These are phyloP conservation scores for Cyprichromis sp. DNA, from an alignment of 2,113 vertebrate species.

Conservation along the genomic window DNA sequence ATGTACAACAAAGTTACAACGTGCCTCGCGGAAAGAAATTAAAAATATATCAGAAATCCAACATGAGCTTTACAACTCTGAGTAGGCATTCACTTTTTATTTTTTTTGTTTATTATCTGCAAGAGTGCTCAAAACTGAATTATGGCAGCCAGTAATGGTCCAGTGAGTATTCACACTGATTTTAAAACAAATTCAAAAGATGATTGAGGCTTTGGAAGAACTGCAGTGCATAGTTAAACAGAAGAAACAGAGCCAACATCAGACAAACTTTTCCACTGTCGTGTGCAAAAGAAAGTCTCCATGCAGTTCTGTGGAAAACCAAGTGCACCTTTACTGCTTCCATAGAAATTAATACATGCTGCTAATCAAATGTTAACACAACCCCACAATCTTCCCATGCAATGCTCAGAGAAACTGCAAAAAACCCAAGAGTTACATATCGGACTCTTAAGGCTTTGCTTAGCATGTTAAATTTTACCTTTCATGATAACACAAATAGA, in stretches of 20 bases:
- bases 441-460: background rate
- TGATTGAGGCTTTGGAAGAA: background rate
- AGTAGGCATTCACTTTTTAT: background rate
- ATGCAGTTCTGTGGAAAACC: background rate
- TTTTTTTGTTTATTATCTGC: background rate
- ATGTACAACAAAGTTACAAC: background rate
- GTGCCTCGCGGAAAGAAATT: background rate
- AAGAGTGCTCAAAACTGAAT: background rate
- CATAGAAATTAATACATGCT: background rate
- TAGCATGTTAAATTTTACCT: background rate
- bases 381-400: background rate
- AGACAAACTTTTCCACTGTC: background rate
- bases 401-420: background rate
- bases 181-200: background rate
- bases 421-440: background rate
- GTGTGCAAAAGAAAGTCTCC: background rate
- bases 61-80: background rate
- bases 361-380: background rate
- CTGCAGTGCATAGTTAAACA: background rate
- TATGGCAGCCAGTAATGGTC: background rate
- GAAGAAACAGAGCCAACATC: background rate
- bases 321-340: background rate
- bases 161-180: background rate
- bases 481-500: background rate
- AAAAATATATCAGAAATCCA: background rate